Percentiles rank a stretch among this genome's conserved stretches.
phyloP scores from a whole-genome alignment of 2,113 vertebrate genomes.

The Irena cyanogastra region DNA sequence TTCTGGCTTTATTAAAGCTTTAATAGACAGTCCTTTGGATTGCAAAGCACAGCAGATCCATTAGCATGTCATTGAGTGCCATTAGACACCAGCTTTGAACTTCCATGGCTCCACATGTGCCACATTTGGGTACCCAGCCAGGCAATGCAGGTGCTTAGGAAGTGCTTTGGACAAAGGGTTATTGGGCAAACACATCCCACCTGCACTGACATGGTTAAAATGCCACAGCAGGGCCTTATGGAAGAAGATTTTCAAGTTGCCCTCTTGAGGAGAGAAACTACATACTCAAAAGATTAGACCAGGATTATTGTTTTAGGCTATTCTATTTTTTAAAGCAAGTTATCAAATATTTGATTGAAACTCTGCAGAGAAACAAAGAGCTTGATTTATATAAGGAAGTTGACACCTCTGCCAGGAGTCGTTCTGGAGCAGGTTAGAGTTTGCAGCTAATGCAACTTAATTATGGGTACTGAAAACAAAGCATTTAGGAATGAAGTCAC shows the following conservation, averaged over 20 bases:
- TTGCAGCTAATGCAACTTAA: background rate
- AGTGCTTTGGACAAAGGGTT: background rate
- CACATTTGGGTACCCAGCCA: background rate
- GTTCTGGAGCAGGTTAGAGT: background rate
- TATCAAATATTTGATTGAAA: background rate
- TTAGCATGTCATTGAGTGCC: background rate
- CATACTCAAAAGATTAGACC: background rate
- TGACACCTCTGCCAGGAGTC: background rate
- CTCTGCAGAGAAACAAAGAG: background rate
- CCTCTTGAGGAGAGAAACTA: background rate
- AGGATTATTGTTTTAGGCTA: background rate
- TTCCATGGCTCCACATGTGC: background rate
- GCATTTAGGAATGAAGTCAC: background rate
- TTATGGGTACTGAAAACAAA: background rate
- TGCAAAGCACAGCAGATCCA: background rate
- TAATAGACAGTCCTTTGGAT: background rate
- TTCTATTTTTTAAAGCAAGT: background rate
- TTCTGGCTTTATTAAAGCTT: background rate
- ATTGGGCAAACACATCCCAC: background rate
- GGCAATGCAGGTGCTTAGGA: background rate
- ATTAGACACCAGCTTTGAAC: background rate
- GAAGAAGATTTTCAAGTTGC: accelerated
- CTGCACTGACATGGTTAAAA: background rate
- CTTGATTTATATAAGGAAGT: background rate
- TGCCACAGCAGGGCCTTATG: accelerated